phyloP scores from a whole-genome alignment of 2,888 invertebrate genomes.

The Caradrina clavipalpis region DNA sequence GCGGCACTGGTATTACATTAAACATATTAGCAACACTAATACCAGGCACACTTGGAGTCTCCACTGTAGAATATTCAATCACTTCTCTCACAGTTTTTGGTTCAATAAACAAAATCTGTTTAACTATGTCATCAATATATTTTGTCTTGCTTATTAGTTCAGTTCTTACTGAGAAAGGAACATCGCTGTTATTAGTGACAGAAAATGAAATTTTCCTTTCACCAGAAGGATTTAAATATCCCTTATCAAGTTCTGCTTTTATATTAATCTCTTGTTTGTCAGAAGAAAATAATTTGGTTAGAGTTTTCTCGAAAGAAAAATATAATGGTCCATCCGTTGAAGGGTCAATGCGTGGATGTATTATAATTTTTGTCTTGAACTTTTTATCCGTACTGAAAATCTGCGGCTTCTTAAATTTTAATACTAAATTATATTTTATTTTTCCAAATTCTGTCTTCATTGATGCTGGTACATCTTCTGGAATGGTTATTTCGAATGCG shows the following conservation, averaged over 20 bases:
- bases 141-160: constrained; percentile 43
- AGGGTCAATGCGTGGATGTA: constrained; percentile 34
- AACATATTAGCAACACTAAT: constrained; percentile 16
- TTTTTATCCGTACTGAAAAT: not conserved
- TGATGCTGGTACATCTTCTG: constrained; percentile 43
- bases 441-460: constrained; percentile 28
- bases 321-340: constrained; percentile 18
- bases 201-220: constrained; percentile 15
- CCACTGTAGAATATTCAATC: constrained; percentile 7
- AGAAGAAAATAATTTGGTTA: constrained; percentile 32
- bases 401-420: constrained; percentile 43
- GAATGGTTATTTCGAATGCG: constrained; percentile 37
- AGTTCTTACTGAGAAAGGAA: constrained; percentile 31
- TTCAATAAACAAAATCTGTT: not conserved
- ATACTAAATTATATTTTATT: constrained; percentile 36
- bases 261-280: constrained; percentile 22
- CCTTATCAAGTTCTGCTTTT: constrained; percentile 44
- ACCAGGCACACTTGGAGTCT: not conserved
- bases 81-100: constrained; percentile 31
- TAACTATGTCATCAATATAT: constrained; percentile 31
- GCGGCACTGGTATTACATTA: constrained; percentile 20
- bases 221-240: constrained; percentile 26
- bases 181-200: constrained; percentile 29
- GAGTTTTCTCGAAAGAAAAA: constrained; percentile 28
- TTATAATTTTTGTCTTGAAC: constrained; percentile 26